Evolutionary conservation across 2,113 vertebrate genomes (phyloP).

Genomic region (Peromyscus californicus): DNA sequence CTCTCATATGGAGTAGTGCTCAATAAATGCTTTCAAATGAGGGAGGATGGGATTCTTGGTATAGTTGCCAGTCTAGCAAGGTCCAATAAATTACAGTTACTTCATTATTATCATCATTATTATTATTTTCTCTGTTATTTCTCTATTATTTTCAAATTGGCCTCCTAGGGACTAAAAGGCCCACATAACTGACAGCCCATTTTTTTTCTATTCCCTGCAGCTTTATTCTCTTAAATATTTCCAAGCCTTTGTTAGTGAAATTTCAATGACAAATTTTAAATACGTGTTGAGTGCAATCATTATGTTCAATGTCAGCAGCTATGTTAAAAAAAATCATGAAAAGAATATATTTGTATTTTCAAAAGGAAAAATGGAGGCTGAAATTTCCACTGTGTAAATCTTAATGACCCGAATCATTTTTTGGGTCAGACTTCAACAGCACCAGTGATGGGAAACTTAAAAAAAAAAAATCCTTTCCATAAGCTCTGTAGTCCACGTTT

Average conservation of each 20-base stretch:
- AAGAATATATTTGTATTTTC: constrained; percentile 65
- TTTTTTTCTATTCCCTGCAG: constrained; percentile 1
- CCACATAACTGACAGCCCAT: not conserved
- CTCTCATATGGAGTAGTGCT: not conserved
- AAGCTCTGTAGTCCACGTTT: constrained; percentile 16
- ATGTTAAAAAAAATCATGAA: constrained; percentile 19
- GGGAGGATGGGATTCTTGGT: not conserved
- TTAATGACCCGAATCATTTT: constrained; percentile 54
- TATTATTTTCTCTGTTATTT: not conserved
- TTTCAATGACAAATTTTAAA: constrained; percentile 72
- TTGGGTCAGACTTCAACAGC: constrained; percentile 32
- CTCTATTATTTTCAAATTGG: constrained; percentile 37
- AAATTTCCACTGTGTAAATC: constrained; percentile 39
- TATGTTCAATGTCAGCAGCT: constrained; percentile 58
- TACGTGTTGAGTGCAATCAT: constrained; percentile 27
- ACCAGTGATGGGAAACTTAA: not conserved
- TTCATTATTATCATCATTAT: constrained; percentile 7
- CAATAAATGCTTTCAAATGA: not conserved
- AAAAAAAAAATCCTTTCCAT: constrained; percentile 5
- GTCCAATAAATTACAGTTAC: not conserved
- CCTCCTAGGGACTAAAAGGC: not conserved
- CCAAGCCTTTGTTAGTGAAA: constrained; percentile 56
- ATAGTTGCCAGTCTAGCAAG: not conserved
- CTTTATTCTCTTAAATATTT: constrained; percentile 65
- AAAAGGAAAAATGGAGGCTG: constrained; percentile 50